Evolutionary conservation across 2,888 invertebrate species (phyloP).

Genomic region (Cerceris rybyensis): DNA sequence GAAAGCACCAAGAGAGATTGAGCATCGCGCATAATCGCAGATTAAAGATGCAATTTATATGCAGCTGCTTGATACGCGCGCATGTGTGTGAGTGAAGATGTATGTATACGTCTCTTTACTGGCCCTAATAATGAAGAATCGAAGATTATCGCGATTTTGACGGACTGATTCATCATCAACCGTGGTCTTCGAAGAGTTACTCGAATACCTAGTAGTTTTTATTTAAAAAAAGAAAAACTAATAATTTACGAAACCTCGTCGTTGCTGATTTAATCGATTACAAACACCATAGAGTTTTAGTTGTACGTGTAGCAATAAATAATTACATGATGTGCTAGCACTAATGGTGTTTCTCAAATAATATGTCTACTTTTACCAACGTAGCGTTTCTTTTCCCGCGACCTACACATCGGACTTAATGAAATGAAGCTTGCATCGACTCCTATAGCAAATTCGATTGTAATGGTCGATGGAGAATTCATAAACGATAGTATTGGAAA

Average conservation of each 20-base stretch:
- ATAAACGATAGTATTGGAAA: too few species aligned
- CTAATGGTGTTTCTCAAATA: constrained; percentile 22
- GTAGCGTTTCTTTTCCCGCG: constrained; percentile 16
- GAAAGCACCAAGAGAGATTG: constrained; percentile 73
- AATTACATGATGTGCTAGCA: neutral
- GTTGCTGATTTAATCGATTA: constrained; percentile 1
- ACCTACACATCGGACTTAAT: constrained; percentile 15
- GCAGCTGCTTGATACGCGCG: constrained; percentile 28
- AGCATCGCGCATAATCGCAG: constrained; percentile 65
- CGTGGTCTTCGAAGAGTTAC: constrained; percentile 23
- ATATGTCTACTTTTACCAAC: neutral
- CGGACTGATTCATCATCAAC: constrained; percentile 27
- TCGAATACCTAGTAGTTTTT: constrained; percentile 24
- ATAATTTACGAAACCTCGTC: neutral
- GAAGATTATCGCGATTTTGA: constrained; percentile 37
- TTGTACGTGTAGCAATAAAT: constrained; percentile 2
- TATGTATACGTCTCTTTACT: constrained; percentile 32
- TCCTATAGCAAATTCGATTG: too few species aligned
- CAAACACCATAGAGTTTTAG: neutral
- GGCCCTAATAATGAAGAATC: constrained; percentile 43
- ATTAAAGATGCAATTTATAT: constrained; percentile 52
- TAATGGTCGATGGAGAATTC: too few species aligned
- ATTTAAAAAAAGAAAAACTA: neutral
- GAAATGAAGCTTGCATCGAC: too few species aligned
- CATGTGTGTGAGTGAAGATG: constrained; percentile 14